Evolutionary conservation across 2,113 vertebrate genomes (phyloP), one percentile per base, ranked within the genome.

Genomic region (Xiphorhynchus elegans): DNA sequence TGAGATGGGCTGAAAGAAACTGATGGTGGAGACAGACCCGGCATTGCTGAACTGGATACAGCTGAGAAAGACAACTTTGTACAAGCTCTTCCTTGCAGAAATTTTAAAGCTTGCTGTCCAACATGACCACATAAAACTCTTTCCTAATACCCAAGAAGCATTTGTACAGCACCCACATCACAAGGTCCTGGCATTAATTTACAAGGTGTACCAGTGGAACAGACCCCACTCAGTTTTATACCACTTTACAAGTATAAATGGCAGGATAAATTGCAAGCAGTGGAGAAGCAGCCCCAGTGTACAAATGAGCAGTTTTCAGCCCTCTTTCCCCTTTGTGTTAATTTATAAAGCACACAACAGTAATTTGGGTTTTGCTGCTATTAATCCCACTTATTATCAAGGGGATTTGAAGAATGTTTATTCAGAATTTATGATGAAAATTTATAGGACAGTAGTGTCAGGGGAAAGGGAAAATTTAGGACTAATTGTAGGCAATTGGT

Each of bases 401-500:
- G 50, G 47, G 93, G 37, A 77, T 89, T 93, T 72, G 62, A 73
- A 26, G 28, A 63, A 26, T 56, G n/a, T 94, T 95, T 87, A 93
- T 74, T 60, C 84, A 80, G 74, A 93, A 89, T 84, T 87, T 92
- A 79, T 74, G 59, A 87, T 55, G 46, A 84, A 87, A 76, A 93
- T 88, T 92, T 95, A 77, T 75, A 91, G 60, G 81, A 73, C 50
- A 66, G 50, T 62, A 67, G 47, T 37, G 46, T 81, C 87, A 77
- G 12, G 63, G 70, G 86, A 76, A 74, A 85, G 18, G 46, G 46
- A 79, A 89, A 59, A 88, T 87, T 84, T 75, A 74, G 60, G 68
- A 81, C 59, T 89, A 96, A 96, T 94, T 92, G 59, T 40, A 91
- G 56, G 84, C 89, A 85, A 93, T 69, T 84, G 77, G 74, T 44